These are phyloP conservation scores for Montifringilla adamsi DNA, from an alignment of 2,113 vertebrate species.

Conservation along the genomic window DNA sequence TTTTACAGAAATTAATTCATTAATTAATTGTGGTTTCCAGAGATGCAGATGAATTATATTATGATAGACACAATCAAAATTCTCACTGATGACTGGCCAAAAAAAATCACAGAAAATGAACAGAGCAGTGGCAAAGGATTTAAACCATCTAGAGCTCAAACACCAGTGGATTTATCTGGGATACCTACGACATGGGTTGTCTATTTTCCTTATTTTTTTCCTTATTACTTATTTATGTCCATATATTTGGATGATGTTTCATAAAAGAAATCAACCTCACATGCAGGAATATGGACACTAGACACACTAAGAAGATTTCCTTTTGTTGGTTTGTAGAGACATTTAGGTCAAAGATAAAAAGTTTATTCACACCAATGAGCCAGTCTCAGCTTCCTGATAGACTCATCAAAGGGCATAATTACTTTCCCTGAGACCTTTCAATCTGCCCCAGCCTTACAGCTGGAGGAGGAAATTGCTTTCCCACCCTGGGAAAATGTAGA, in stretches of 20 bases:
- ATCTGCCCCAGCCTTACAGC: slow-evolving; percentile 8
- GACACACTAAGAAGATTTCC: neutral
- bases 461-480: slow-evolving; percentile 65
- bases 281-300: neutral
- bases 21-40: neutral
- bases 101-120: neutral
- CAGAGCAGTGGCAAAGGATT: neutral
- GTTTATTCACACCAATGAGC: slow-evolving; percentile 11
- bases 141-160: neutral
- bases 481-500: slow-evolving; percentile 48
- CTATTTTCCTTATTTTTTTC: neutral
- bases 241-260: neutral
- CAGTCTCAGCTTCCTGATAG: slow-evolving; percentile 20
- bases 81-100: neutral
- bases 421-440: slow-evolving; percentile 53
- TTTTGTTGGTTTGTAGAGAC: neutral
- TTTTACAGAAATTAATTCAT: neutral
- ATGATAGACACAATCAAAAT: neutral
- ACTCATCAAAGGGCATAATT: slow-evolving; percentile 59
- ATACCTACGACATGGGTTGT: neutral
- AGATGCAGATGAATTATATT: neutral
- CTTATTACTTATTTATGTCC: neutral
- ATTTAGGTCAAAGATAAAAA: slow-evolving; percentile 14
- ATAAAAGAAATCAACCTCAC: neutral
- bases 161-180: neutral